Conservation (phyloP, 1,140 invertebrate species). For the Papilio glaucus region DNA sequence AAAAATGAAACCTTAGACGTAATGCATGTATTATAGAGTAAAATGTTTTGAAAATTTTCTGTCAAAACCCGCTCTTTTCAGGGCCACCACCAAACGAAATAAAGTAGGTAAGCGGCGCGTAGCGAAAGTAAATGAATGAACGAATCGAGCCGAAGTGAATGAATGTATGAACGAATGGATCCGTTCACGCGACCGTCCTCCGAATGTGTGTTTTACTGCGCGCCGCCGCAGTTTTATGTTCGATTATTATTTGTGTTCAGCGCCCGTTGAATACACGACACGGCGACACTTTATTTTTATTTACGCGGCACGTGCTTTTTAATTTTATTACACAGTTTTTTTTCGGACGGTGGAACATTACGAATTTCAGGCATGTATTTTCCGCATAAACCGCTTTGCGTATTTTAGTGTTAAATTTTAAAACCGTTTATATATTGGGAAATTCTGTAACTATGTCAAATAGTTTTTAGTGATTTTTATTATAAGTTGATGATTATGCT, state of each 20-base stretch:
- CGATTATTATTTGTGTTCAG: conserved; percentile 28
- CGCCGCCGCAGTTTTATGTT: conserved; percentile 24
- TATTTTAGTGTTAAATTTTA: not conserved
- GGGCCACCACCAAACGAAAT: conserved; percentile 36
- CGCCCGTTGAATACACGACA: conserved; percentile 28
- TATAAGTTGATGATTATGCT: no score
- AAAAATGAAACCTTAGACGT: no score
- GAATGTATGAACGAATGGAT: conserved; percentile 48
- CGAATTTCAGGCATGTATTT: conserved; percentile 1
- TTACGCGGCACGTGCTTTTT: conserved; percentile 16
- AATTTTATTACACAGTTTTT: conserved; percentile 23
- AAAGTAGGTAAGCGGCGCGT: conserved; percentile 25
- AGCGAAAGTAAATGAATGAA: conserved; percentile 23
- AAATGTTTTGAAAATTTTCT: not conserved
- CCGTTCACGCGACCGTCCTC: conserved; percentile 49
- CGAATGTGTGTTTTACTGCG: conserved; percentile 44
- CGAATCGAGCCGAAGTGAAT: conserved; percentile 39
- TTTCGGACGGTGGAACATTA: not conserved
- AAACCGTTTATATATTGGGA: not conserved
- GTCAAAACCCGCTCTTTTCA: conserved; percentile 15
- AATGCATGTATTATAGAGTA: not conserved
- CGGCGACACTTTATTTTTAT: conserved; percentile 26
- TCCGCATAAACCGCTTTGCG: not conserved
- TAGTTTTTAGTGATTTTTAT: no score
- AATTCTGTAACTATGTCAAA: no score